Conservation (phyloP, 1,140 invertebrate species). For the Brachionus rotundiformis region DNA sequence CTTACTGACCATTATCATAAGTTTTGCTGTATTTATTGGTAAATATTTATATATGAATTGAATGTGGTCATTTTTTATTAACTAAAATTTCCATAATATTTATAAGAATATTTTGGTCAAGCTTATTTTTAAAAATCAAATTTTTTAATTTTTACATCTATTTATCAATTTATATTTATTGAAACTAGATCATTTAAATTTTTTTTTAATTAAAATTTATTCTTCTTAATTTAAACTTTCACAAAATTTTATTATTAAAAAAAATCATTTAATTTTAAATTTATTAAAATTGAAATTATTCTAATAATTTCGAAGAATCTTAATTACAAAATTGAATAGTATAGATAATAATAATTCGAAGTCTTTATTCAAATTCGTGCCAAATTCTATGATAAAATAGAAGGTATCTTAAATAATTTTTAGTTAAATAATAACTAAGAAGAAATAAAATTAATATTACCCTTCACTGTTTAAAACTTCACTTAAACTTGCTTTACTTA, state of each 20-base stretch:
- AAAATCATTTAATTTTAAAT: neutral
- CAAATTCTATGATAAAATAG: slow-evolving; percentile 51
- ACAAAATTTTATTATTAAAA: too few species aligned
- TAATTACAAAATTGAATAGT: neutral
- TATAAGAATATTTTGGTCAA: too few species aligned
- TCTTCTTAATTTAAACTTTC: too few species aligned
- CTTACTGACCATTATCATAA: too few species aligned
- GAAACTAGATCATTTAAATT: too few species aligned
- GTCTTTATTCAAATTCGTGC: slow-evolving; percentile 44
- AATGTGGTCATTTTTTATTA: too few species aligned
- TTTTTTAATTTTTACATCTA: too few species aligned
- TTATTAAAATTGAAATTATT: neutral
- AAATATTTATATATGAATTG: too few species aligned
- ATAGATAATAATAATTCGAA: neutral
- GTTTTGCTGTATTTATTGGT: too few species aligned
- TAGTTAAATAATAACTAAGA: neutral
- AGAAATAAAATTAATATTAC: slow-evolving; percentile 66
- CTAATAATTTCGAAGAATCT: neutral
- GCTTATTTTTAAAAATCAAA: too few species aligned
- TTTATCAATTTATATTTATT: too few species aligned
- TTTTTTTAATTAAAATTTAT: neutral
- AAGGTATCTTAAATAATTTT: neutral
- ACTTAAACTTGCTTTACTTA: slow-evolving; percentile 79
- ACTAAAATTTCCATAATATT: too few species aligned
- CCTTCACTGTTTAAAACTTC: slow-evolving; percentile 93